Conservation (phyloP, 2,888 invertebrate genomes). For the Tenthredo mesomela region DNA sequence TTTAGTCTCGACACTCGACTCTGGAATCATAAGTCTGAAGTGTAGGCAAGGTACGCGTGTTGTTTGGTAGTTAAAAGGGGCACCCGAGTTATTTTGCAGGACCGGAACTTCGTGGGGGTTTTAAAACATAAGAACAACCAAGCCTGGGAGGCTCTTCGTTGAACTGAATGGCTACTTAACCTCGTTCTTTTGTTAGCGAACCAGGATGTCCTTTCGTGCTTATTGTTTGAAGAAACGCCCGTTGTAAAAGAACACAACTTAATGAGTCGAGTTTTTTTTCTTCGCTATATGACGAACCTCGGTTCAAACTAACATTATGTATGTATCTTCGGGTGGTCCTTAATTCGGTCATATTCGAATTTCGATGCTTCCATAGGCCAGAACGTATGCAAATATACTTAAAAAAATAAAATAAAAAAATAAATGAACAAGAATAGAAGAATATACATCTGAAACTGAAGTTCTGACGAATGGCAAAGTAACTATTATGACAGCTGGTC, state of each 20-base stretch:
- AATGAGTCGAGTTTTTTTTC: slow-evolving; percentile 27
- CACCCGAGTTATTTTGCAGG: slow-evolving; percentile 22
- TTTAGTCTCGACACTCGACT: slow-evolving; percentile 40
- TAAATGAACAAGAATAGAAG: no score
- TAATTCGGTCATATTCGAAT: no score
- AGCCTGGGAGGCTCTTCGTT: slow-evolving; percentile 57
- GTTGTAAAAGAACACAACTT: slow-evolving; percentile 27
- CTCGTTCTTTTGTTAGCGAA: slow-evolving; percentile 62
- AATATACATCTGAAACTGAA: background rate
- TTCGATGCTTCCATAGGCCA: no score
- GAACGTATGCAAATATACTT: no score
- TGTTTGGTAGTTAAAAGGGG: slow-evolving; percentile 45
- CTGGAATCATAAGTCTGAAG: slow-evolving; percentile 22
- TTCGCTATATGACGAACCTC: background rate
- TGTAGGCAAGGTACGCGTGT: slow-evolving; percentile 32
- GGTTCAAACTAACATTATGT: background rate
- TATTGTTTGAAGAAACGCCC: slow-evolving; percentile 38
- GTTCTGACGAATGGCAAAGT: background rate
- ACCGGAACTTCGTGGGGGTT: slow-evolving; percentile 37
- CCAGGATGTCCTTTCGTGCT: slow-evolving; percentile 36
- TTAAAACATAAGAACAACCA: slow-evolving; percentile 31
- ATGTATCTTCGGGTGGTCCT: background rate
- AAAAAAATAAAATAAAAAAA: no score
- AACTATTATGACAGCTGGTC: background rate
- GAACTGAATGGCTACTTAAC: slow-evolving; percentile 67